Conservation (phyloP, 2,888 invertebrate species). For the Endomychus coccineus region DNA sequence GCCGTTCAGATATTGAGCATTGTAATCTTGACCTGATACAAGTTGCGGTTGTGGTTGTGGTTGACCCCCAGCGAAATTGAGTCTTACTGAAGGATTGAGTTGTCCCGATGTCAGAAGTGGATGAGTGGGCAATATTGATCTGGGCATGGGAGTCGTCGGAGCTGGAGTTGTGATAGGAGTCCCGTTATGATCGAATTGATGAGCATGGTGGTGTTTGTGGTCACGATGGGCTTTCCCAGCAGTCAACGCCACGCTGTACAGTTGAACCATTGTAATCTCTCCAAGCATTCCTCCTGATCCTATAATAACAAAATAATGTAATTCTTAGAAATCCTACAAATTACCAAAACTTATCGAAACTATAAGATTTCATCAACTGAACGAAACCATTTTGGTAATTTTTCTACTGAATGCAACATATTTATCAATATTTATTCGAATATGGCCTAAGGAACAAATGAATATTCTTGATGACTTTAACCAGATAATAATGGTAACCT, state of each 20-base stretch:
- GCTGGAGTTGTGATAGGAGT: conserved; percentile 53
- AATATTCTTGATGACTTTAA: too few species aligned
- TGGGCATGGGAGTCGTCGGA: conserved; percentile 50
- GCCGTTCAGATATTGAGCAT: conserved; percentile 56
- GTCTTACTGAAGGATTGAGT: conserved; percentile 51
- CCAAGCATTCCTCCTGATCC: conserved; percentile 61
- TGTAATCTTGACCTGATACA: conserved; percentile 48
- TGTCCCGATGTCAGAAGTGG: conserved; percentile 56
- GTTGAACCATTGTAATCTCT: conserved; percentile 72
- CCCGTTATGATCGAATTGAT: conserved; percentile 70
- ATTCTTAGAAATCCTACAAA: too few species aligned
- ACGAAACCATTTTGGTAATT: too few species aligned
- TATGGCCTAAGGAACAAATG: too few species aligned
- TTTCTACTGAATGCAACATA: too few species aligned
- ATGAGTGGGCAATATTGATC: conserved; percentile 47
- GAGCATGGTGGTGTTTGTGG: conserved; percentile 81
- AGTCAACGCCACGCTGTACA: conserved; percentile 73
- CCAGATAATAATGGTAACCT: too few species aligned
- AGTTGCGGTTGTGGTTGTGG: conserved; percentile 40
- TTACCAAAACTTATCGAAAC: too few species aligned
- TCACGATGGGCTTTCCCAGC: conserved; percentile 82
- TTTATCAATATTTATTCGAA: too few species aligned
- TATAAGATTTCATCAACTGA: too few species aligned
- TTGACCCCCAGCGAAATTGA: conserved; percentile 46
- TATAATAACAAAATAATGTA: too few species aligned